These are phyloP conservation scores for Phymanthus crucifer DNA, from an alignment of 92 coral and sea anemone species.

Conservation along the genomic window DNA sequence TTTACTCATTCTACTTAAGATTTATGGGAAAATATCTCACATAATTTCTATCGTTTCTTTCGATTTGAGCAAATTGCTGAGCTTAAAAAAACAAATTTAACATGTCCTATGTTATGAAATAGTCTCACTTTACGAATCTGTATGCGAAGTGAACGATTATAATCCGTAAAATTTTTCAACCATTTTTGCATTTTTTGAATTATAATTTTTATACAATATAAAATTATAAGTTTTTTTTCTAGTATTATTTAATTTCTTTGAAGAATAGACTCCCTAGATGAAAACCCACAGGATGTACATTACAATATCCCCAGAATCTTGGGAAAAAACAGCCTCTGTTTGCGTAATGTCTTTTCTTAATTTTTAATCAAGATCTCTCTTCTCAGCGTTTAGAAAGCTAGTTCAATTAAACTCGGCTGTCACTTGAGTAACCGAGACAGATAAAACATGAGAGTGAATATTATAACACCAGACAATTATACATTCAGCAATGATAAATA, in stretches of 20 bases:
- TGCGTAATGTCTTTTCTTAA: background rate
- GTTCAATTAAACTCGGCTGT: background rate
- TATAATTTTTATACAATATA: background rate
- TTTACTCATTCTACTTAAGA: background rate
- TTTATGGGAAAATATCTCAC: background rate
- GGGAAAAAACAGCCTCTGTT: background rate
- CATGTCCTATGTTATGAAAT: no score
- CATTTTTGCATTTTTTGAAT: background rate
- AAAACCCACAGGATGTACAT: constrained; percentile 7
- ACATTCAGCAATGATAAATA: background rate
- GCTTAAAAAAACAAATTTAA: background rate
- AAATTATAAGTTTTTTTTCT: background rate
- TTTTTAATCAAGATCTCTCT: background rate
- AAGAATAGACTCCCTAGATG: background rate
- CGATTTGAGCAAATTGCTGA: background rate
- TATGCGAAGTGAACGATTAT: no score
- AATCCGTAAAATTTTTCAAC: no score
- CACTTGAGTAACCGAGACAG: background rate
- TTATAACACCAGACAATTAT: background rate
- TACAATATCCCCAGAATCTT: background rate
- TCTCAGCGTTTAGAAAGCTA: background rate
- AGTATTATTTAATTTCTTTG: background rate
- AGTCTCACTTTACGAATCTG: no score
- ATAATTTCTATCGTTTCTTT: background rate
- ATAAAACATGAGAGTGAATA: background rate